These are phyloP conservation scores for Alouatta palliata DNA, from an alignment of 2,113 vertebrate species.

Conservation along the genomic window DNA sequence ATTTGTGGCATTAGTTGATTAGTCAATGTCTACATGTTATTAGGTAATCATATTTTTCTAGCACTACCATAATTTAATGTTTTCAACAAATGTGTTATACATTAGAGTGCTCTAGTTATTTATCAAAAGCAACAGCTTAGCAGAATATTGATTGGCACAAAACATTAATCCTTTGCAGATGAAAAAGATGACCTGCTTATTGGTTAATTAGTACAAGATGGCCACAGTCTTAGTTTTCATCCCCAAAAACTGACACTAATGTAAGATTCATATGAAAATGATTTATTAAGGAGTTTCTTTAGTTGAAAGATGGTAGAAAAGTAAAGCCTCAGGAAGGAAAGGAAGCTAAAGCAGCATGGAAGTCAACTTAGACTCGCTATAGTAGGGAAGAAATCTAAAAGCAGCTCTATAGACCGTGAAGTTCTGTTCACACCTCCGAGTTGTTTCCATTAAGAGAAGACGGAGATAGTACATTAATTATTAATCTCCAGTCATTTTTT, in stretches of 20 bases:
- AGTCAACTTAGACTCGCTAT: background rate
- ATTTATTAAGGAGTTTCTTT: background rate
- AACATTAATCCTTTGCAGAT: background rate
- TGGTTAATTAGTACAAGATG: background rate
- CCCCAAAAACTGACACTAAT: background rate
- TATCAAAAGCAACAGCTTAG: background rate
- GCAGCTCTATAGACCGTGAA: background rate
- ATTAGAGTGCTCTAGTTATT: background rate
- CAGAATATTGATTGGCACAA: background rate
- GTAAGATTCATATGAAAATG: background rate
- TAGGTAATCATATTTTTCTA: background rate
- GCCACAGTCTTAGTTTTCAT: background rate
- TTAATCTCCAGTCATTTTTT: background rate
- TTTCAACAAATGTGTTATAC: background rate
- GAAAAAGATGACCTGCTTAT: background rate
- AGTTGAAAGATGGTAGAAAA: background rate
- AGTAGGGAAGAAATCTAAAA: background rate
- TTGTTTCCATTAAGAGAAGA: background rate
- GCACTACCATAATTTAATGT: background rate
- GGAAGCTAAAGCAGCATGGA: background rate
- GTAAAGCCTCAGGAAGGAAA: background rate
- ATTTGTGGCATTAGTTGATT: background rate
- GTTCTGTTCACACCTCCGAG: background rate
- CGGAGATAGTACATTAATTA: background rate
- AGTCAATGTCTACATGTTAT: background rate